These are phyloP conservation scores for Acridotheres tristis DNA, from an alignment of 2,797 vertebrate genomes.

Conservation along the genomic window DNA sequence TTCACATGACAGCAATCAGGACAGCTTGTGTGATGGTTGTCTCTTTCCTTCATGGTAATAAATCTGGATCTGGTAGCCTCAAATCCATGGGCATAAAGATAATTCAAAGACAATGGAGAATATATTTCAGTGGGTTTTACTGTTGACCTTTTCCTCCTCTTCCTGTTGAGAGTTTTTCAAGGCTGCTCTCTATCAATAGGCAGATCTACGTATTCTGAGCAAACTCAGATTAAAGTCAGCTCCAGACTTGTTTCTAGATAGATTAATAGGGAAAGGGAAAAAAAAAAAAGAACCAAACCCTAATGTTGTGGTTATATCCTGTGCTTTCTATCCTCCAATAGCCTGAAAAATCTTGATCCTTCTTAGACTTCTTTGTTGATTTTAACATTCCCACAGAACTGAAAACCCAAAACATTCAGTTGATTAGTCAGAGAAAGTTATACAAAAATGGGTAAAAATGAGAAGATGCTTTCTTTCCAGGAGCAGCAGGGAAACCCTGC, in stretches of 20 bases:
- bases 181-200: neutral
- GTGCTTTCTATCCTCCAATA: neutral
- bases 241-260: neutral
- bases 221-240: neutral
- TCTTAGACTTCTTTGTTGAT: neutral
- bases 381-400: neutral
- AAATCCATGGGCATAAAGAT: neutral
- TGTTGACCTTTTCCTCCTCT: neutral
- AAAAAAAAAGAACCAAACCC: fast-evolving
- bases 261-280: no score
- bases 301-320: neutral
- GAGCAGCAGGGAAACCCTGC: neutral
- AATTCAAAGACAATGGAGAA: neutral
- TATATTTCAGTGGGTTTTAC: neutral
- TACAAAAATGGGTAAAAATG: neutral
- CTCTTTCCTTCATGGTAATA: neutral
- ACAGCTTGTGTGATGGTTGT: neutral
- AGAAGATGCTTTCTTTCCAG: neutral
- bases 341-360: neutral
- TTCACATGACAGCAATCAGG: neutral
- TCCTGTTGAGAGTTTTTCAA: neutral
- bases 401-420: neutral
- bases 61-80: neutral
- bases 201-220: neutral
- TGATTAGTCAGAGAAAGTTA: neutral